phyloP scores from a whole-genome alignment of 1,140 invertebrate genomes.

The fruit fly (Drosophila melanogaster) region Release_6_plus_ISO1_MT NC_004354.4:5221501-5222000 shows the following conservation, averaged over 20 bases:
- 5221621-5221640: not conserved
- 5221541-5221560: too few species aligned
- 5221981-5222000: not conserved
- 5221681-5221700: not conserved
- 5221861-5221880: constrained; percentile 41
- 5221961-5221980: constrained; percentile 7
- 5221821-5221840: constrained; percentile 1
- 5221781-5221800: constrained; percentile 1
- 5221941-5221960: not conserved
- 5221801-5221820: not conserved
- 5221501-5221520: too few species aligned
- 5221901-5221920: constrained; percentile 78
- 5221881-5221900: constrained; percentile 78
- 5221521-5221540: too few species aligned
- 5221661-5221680: not conserved
- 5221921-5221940: constrained; percentile 22
- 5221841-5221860: not conserved
- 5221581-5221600: too few species aligned
- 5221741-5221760: constrained; percentile 6
- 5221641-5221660: not conserved
- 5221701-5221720: not conserved
- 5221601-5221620: too few species aligned
- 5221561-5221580: too few species aligned
- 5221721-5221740: constrained; percentile 2
- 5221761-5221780: constrained; percentile 30